Percentiles rank a stretch among this genome's conserved stretches.
Conservation (phyloP, 2,113 vertebrate genomes). For the Syngnathus scovelli region DNA sequence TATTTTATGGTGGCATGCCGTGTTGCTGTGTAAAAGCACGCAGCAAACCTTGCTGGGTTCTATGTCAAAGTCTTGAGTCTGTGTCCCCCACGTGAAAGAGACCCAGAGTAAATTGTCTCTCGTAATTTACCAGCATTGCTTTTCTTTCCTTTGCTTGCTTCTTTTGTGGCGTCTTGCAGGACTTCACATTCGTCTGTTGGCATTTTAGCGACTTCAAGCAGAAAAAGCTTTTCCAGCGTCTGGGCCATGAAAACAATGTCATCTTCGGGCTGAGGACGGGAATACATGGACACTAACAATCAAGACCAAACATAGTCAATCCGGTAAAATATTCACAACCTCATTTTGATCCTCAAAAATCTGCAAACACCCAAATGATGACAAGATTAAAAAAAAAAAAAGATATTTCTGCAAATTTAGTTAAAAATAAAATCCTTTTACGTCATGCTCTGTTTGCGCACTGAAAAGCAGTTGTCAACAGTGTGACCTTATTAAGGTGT, state of each 20-base stretch:
- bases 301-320: not conserved
- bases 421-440: not conserved
- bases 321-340: not conserved
- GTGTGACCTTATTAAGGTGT: not conserved
- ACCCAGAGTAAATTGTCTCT: not conserved
- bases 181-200: slow-evolving; percentile 77
- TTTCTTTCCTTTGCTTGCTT: slow-evolving; percentile 67
- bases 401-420: too few relatives aligned
- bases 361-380: too few relatives aligned
- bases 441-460: not conserved
- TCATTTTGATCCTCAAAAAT: not conserved
- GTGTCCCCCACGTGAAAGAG: not conserved
- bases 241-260: slow-evolving; percentile 91
- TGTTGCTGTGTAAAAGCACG: too few relatives aligned
- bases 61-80: not conserved
- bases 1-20: too few relatives aligned
- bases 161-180: slow-evolving; percentile 57
- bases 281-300: too few relatives aligned
- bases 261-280: slow-evolving; percentile 78
- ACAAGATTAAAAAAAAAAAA: too few relatives aligned
- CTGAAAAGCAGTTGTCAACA: not conserved
- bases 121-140: slow-evolving; percentile 38
- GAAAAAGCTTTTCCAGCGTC: slow-evolving; percentile 83
- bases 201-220: slow-evolving; percentile 83
- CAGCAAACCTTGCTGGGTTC: too few relatives aligned